A percentile compares a stretch with the other conserved stretches of the same genome.
phyloP scores from a whole-genome alignment of 2,113 vertebrate species.

The Notiomystis cincta region DNA sequence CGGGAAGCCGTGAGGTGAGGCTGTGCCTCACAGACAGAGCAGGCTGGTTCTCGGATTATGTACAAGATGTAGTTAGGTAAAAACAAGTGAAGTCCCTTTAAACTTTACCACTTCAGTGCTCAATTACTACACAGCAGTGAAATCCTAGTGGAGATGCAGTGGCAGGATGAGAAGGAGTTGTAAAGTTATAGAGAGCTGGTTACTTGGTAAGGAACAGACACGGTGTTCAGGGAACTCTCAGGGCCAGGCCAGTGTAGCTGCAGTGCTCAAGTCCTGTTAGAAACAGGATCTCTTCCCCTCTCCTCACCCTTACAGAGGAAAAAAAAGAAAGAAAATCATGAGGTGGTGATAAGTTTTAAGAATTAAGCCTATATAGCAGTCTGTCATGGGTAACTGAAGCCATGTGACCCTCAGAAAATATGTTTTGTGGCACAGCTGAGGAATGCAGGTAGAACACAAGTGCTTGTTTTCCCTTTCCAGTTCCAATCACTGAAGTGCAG shows the following conservation, averaged over 20 bases:
- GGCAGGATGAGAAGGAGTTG: background rate
- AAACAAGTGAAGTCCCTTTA: background rate
- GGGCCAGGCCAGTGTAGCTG: background rate
- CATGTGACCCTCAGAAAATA: background rate
- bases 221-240: background rate
- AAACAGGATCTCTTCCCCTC: background rate
- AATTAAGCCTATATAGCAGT: background rate
- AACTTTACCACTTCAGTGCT: background rate
- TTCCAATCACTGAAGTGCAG: background rate
- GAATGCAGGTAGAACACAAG: background rate
- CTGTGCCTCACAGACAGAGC: background rate
- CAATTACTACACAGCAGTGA: background rate
- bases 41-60: background rate
- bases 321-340: background rate
- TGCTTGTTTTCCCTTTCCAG: background rate
- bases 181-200: background rate
- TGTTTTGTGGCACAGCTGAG: background rate
- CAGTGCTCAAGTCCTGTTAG: background rate
- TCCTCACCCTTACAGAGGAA: background rate
- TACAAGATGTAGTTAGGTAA: background rate
- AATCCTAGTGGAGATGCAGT: background rate
- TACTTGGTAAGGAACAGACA: background rate
- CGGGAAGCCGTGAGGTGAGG: background rate
- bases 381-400: background rate
- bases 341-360: background rate